These are phyloP conservation scores for Mustelus asterias DNA, from an alignment of 2,113 vertebrate genomes.

Conservation along the genomic window DNA sequence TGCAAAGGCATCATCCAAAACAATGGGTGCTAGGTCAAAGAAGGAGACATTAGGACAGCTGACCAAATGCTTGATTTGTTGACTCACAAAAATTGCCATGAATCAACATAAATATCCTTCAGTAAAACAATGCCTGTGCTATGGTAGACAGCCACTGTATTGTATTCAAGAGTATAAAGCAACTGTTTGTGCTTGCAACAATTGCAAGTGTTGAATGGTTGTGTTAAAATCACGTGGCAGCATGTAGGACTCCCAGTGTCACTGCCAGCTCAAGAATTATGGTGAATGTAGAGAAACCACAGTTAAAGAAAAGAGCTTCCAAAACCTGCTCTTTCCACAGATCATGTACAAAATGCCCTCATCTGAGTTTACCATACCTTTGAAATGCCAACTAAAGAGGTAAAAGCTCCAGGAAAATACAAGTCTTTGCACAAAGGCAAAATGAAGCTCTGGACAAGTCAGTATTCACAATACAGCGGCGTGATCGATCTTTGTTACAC, in stretches of 20 bases:
- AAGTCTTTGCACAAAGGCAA: neutral
- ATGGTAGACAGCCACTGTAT: neutral
- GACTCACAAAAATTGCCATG: neutral
- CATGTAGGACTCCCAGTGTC: neutral
- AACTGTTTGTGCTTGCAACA: neutral
- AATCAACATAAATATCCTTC: neutral
- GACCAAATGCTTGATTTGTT: neutral
- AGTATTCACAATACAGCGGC: neutral
- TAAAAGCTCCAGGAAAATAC: neutral
- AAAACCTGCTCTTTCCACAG: neutral
- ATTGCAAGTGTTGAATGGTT: neutral
- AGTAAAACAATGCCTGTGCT: neutral
- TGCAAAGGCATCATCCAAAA: neutral
- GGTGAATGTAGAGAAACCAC: neutral
- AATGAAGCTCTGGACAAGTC: neutral
- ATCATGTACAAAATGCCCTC: neutral
- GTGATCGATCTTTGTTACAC: neutral
- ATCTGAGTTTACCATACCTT: neutral
- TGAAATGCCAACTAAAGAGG: neutral
- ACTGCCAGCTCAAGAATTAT: neutral
- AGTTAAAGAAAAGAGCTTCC: neutral
- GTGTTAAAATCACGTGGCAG: neutral
- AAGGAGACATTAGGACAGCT: neutral
- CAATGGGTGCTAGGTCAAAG: neutral
- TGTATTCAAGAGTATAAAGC: neutral